These are phyloP conservation scores for Sula dactylatra DNA, from an alignment of 2,113 vertebrate species.

Conservation along the genomic window DNA sequence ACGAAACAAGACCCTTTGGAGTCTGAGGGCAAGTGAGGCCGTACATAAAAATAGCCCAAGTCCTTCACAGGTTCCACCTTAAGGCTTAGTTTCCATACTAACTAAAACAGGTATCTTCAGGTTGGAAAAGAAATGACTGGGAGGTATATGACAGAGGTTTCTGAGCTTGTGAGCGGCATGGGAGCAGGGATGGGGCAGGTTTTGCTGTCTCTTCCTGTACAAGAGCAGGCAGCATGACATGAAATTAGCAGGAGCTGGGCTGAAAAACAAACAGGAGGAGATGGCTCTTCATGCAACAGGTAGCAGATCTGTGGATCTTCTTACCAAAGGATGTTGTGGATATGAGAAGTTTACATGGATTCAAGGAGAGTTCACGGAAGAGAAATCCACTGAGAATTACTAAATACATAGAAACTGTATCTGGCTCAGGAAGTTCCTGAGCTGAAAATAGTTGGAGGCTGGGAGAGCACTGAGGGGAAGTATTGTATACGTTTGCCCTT, in stretches of 20 bases:
- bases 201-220: not conserved
- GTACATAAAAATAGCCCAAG: not conserved
- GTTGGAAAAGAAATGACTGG: not conserved
- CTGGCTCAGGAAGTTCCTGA: slow-evolving; percentile 46
- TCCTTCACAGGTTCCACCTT: not conserved
- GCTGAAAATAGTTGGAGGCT: slow-evolving; percentile 35
- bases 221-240: not conserved
- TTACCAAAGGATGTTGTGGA: not conserved
- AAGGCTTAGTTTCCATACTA: not conserved
- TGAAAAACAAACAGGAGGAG: not conserved
- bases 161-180: not conserved
- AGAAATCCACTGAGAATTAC: slow-evolving; percentile 3
- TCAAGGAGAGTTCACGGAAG: not conserved
- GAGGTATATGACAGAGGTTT: not conserved
- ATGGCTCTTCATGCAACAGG: not conserved
- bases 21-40: not conserved
- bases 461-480: not conserved
- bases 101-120: not conserved
- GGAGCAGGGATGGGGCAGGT: not conserved
- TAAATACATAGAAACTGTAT: slow-evolving; percentile 21
- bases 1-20: not conserved
- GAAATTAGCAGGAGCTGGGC: not conserved
- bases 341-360: not conserved
- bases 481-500: not conserved
- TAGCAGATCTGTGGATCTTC: not conserved